Percentiles rank a stretch among this genome's conserved stretches.
Conservation (phyloP, 2,797 vertebrate species). For the Artibeus jamaicensis region DNA sequence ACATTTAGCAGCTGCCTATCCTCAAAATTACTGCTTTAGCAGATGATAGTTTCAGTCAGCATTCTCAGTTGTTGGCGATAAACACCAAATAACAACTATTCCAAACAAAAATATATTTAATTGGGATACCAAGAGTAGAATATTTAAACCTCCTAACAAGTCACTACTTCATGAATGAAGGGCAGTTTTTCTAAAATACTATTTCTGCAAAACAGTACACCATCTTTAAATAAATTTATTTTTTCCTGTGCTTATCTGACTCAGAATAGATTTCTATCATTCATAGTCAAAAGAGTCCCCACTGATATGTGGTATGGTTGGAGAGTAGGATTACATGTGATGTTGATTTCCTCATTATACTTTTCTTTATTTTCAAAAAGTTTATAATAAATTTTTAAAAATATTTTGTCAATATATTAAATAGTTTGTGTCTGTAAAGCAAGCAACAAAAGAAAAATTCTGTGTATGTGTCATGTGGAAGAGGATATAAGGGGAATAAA, state of each 20-base stretch:
- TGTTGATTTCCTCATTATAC: background rate
- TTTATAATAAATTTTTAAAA: background rate
- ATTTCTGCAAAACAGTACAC: background rate
- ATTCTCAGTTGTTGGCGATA: background rate
- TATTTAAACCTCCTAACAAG: background rate
- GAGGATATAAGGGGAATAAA: too few species aligned
- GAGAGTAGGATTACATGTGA: background rate
- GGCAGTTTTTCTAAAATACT: background rate
- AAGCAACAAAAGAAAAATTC: background rate
- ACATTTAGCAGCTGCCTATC: background rate
- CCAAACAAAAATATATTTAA: background rate
- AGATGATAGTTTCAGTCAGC: background rate
- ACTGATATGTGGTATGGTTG: background rate
- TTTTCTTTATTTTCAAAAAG: background rate
- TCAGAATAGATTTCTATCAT: background rate
- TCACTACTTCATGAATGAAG: background rate
- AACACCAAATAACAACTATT: background rate
- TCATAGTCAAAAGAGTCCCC: background rate
- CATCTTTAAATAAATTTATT: background rate
- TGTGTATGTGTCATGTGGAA: background rate
- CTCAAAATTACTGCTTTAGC: background rate
- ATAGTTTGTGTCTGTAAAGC: background rate
- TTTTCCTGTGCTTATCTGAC: background rate
- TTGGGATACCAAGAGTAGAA: background rate
- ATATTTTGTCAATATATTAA: background rate